Evolutionary conservation across 2,888 invertebrate genomes (phyloP).

Genomic region (Furcula furcula): DNA sequence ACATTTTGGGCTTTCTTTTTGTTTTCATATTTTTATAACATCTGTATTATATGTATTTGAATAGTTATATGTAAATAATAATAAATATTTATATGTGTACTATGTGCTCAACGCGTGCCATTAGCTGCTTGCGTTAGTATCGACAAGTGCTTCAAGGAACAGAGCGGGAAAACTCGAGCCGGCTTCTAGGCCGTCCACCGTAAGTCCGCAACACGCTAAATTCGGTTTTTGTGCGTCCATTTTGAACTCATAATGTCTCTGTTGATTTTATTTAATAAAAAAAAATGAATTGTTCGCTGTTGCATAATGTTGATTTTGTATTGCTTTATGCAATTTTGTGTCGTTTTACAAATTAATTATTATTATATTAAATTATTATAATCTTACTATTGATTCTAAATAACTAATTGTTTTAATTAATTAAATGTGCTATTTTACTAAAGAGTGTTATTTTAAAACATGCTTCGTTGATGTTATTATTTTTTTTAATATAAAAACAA

Average conservation of each 20-base stretch:
- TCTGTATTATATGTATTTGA: slow-evolving; percentile 4
- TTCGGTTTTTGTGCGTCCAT: slow-evolving; percentile 14
- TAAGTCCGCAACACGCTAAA: slow-evolving; percentile 46
- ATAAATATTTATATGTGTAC: slow-evolving; percentile 43
- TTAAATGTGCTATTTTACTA: too few species aligned
- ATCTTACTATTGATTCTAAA: too few species aligned
- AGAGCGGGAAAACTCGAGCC: slow-evolving; percentile 39
- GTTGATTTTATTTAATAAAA: slow-evolving; percentile 1
- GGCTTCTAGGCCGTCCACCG: slow-evolving; percentile 48
- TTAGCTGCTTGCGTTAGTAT: slow-evolving; percentile 70
- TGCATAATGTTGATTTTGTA: slow-evolving; percentile 15
- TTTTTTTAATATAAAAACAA: too few species aligned
- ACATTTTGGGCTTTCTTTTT: background rate
- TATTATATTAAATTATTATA: too few species aligned
- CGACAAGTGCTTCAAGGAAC: slow-evolving; percentile 55
- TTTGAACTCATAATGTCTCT: slow-evolving; percentile 18
- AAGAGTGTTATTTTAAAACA: too few species aligned
- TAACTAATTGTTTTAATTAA: too few species aligned
- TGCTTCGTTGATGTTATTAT: too few species aligned
- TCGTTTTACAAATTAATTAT: too few species aligned
- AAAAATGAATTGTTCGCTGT: slow-evolving; percentile 14
- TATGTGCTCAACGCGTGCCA: slow-evolving; percentile 48
- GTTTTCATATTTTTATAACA: background rate
- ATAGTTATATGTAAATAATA: slow-evolving; percentile 32
- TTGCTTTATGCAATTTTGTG: background rate